Conservation (phyloP, 2,888 invertebrate genomes). For the Drosophila formosana region DNA sequence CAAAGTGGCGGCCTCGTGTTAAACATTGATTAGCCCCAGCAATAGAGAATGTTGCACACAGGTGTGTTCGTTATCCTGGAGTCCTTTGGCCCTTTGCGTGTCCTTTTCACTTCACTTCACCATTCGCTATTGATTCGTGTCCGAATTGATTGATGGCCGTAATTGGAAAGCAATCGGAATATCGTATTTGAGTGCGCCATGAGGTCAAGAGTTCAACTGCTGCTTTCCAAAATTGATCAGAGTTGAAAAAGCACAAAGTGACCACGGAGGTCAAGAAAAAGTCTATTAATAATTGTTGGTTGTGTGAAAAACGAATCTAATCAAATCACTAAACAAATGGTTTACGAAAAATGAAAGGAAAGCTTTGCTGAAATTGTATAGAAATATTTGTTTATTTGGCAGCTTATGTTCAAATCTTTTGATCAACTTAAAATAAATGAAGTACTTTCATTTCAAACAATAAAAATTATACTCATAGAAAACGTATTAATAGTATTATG, state of each 20-base stretch:
- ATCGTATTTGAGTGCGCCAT: slow-evolving; percentile 3
- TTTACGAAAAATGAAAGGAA: neutral
- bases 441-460: too few species aligned
- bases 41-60: slow-evolving; percentile 35
- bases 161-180: slow-evolving; percentile 53
- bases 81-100: slow-evolving; percentile 40
- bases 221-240: neutral
- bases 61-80: slow-evolving; percentile 18
- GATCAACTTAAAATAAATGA: too few species aligned
- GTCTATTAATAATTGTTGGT: neutral
- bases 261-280: neutral
- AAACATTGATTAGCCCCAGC: slow-evolving; percentile 69
- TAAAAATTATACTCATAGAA: too few species aligned
- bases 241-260: neutral
- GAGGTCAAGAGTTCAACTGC: slow-evolving; percentile 39
- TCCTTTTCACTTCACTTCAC: neutral
- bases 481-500: too few species aligned
- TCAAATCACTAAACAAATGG: neutral
- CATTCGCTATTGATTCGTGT: slow-evolving; percentile 23
- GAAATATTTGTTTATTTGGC: too few species aligned
- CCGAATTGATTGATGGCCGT: slow-evolving; percentile 64
- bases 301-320: neutral
- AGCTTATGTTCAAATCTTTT: too few species aligned
- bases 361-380: neutral
- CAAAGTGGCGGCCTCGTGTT: slow-evolving; percentile 46